These are phyloP conservation scores for Drosophila guanche DNA, from an alignment of 1,140 invertebrate species.

Conservation along the genomic window DNA sequence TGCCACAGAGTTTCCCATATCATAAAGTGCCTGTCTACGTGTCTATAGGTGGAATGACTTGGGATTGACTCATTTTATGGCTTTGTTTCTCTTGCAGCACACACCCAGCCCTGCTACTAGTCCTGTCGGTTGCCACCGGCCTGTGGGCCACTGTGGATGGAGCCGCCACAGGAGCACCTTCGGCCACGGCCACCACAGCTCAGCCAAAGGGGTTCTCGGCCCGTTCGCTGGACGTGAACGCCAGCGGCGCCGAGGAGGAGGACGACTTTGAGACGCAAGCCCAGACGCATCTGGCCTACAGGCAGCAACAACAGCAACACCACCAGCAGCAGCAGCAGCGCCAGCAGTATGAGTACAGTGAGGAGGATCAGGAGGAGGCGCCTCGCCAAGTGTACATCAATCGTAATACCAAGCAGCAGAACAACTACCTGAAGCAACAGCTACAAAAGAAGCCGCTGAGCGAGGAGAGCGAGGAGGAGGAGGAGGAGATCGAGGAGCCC, in stretches of 20 bases:
- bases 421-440: conserved; percentile 62
- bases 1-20: conserved; percentile 81
- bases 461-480: conserved; percentile 79
- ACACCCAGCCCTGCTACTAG: conserved; percentile 54
- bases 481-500: conserved; percentile 93
- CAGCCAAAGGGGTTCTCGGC: conserved; percentile 75
- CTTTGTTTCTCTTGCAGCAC: conserved; percentile 55
- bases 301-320: conserved; percentile 69
- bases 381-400: conserved; percentile 75
- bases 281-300: conserved; percentile 76
- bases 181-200: conserved; percentile 72
- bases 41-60: conserved; percentile 6
- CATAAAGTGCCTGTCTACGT: conserved; percentile 62
- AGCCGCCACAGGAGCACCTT: conserved; percentile 55
- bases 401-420: conserved; percentile 75
- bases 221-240: conserved; percentile 67
- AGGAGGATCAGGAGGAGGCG: conserved; percentile 81
- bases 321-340: conserved; percentile 65
- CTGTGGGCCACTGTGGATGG: conserved; percentile 47
- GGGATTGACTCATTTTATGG: conserved; percentile 61
- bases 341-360: conserved; percentile 74
- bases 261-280: conserved; percentile 80
- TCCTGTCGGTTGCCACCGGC: conserved; percentile 54
- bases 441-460: conserved; percentile 65
- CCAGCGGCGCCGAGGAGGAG: conserved; percentile 63